These are phyloP conservation scores for Troglohyphantes excavatus DNA, from an alignment of 2,888 invertebrate genomes.

Conservation along the genomic window DNA sequence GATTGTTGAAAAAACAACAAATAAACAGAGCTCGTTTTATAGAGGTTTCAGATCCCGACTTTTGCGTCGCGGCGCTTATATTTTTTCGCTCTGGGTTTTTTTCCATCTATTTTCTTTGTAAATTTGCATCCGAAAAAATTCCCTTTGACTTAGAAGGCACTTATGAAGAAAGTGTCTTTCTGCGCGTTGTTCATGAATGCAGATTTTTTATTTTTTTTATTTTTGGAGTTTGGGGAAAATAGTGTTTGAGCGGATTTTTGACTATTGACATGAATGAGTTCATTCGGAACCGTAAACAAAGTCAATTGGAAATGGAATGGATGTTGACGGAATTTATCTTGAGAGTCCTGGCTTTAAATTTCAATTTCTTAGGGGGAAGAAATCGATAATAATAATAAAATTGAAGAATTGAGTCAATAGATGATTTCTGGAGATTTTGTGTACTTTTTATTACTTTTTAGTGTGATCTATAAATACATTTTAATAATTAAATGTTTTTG, in stretches of 20 bases:
- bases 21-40: constrained; percentile 14
- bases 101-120: not conserved
- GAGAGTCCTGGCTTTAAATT: no score
- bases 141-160: not conserved
- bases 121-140: not conserved
- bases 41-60: not conserved
- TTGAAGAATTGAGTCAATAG: no score
- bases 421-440: no score
- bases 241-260: not conserved
- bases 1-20: constrained; percentile 38
- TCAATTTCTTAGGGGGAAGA: no score
- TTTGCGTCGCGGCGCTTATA: not conserved
- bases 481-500: no score
- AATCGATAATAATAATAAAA: no score
- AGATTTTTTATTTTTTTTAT: not conserved
- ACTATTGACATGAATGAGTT: not conserved
- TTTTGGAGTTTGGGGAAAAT: not conserved
- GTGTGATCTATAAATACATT: no score
- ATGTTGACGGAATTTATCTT: not conserved
- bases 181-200: not conserved
- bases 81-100: not conserved
- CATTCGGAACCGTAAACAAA: not conserved
- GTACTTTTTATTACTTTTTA: no score
- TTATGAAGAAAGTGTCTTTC: not conserved
- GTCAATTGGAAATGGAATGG: not conserved